These are phyloP conservation scores for Platysternon megacephalum DNA, from an alignment of 2,113 vertebrate genomes.

Conservation along the genomic window DNA sequence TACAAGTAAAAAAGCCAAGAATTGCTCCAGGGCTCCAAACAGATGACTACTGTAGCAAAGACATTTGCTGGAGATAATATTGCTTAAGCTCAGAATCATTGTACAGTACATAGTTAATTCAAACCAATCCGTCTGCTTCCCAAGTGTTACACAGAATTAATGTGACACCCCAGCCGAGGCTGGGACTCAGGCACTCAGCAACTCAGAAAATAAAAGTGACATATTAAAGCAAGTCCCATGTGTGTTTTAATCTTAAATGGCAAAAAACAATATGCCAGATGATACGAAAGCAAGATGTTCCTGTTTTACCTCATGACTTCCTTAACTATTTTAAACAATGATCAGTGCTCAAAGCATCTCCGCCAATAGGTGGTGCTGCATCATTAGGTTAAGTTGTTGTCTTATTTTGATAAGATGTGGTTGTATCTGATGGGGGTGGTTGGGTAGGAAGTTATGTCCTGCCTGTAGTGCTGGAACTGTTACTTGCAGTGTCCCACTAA, in stretches of 20 bases:
- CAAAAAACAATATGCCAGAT: conserved; percentile 63
- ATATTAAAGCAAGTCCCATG: conserved; percentile 72
- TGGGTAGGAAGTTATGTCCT: not conserved
- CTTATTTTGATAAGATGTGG: not conserved
- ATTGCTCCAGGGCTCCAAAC: conserved; percentile 66
- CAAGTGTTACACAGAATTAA: conserved; percentile 69
- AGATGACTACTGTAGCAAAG: conserved; percentile 67
- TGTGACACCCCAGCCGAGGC: conserved; percentile 54
- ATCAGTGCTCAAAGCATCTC: not conserved
- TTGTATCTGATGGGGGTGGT: not conserved
- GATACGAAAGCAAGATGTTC: conserved; percentile 62
- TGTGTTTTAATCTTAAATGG: conserved; percentile 70
- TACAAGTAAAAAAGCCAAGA: conserved; percentile 61
- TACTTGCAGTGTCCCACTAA: not conserved
- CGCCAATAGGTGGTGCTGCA: not conserved
- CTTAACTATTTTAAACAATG: conserved; percentile 55
- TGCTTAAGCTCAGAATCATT: conserved; percentile 66
- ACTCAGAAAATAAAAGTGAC: conserved; percentile 66
- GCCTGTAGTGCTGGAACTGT: not conserved
- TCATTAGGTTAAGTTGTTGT: not conserved
- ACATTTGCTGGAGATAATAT: conserved; percentile 64
- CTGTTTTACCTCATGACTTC: conserved; percentile 37
- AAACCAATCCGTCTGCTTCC: conserved; percentile 50
- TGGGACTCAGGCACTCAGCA: conserved; percentile 49
- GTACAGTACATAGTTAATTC: conserved; percentile 56